Evolutionary conservation across 2,113 vertebrate genomes (phyloP).

Genomic region (Eublepharis macularius): DNA sequence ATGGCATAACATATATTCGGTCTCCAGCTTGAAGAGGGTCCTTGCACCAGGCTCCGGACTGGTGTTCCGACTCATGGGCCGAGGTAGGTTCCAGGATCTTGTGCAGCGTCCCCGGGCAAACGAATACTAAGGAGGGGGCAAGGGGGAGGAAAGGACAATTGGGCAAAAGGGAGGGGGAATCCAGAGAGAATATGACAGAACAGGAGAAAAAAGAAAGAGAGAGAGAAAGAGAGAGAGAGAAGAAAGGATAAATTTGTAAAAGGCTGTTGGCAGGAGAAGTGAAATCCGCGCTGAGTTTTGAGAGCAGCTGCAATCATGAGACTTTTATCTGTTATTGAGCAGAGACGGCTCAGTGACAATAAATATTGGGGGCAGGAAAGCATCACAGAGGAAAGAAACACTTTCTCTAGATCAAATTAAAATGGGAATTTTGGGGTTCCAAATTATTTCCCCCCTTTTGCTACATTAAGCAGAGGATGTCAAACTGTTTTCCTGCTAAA

Average conservation of each 20-base stretch:
- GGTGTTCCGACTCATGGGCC: slow-evolving; percentile 89
- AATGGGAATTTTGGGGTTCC: slow-evolving; percentile 9
- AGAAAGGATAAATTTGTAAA: slow-evolving; percentile 41
- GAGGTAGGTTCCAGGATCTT: slow-evolving; percentile 86
- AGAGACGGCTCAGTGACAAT: slow-evolving; percentile 14
- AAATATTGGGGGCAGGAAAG: not conserved
- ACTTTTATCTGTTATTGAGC: slow-evolving; percentile 35
- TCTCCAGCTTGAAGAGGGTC: slow-evolving; percentile 94
- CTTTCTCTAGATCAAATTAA: slow-evolving; percentile 16
- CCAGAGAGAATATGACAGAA: slow-evolving; percentile 36
- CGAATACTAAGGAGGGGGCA: slow-evolving; percentile 83
- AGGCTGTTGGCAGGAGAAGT: slow-evolving; percentile 32
- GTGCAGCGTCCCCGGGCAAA: slow-evolving; percentile 90
- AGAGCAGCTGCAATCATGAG: slow-evolving; percentile 37
- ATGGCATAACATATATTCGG: slow-evolving; percentile 93
- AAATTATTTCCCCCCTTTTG: not conserved
- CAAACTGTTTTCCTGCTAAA: slow-evolving; percentile 1
- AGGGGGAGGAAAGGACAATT: slow-evolving; percentile 53
- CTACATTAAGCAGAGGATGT: not conserved
- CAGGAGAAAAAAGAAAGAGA: slow-evolving; percentile 44
- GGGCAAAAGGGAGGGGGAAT: slow-evolving; percentile 61
- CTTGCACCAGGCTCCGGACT: slow-evolving; percentile 94
- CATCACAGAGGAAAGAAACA: not conserved
- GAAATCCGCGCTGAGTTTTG: slow-evolving; percentile 30
- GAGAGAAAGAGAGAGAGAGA: slow-evolving; percentile 45